phyloP scores from a whole-genome alignment of 1,140 invertebrate genomes.

The Cylas formicarius region DNA sequence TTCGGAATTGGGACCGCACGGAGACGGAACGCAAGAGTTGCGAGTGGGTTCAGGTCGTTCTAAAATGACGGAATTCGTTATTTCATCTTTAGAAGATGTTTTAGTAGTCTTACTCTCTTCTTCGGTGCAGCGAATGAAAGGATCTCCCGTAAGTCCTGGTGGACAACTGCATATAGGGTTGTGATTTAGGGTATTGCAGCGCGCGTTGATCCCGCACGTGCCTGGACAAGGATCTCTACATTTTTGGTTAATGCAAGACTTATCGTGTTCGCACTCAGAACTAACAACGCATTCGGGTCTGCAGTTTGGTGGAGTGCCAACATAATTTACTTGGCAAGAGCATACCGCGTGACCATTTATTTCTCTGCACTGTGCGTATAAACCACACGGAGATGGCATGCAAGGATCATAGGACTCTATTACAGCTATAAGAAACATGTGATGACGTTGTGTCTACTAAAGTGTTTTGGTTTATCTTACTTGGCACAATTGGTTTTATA shows the following conservation, averaged over 20 bases:
- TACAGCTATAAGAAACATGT: constrained; percentile 36
- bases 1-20: constrained; percentile 74
- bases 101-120: constrained; percentile 47
- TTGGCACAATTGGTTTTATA: constrained; percentile 37
- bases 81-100: constrained; percentile 22
- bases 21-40: constrained; percentile 66
- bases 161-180: constrained; percentile 70
- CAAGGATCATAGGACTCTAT: constrained; percentile 52
- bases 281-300: constrained; percentile 69
- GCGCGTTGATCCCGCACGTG: constrained; percentile 65
- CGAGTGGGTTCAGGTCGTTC: constrained; percentile 42
- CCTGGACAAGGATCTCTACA: constrained; percentile 70
- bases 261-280: constrained; percentile 62
- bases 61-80: constrained; percentile 41
- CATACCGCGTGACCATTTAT: constrained; percentile 61
- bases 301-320: constrained; percentile 63
- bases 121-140: constrained; percentile 59
- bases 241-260: constrained; percentile 64
- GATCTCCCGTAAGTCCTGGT: constrained; percentile 61
- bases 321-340: constrained; percentile 59
- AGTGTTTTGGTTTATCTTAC: too few relatives aligned
- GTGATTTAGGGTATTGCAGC: constrained; percentile 67
- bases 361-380: constrained; percentile 62
- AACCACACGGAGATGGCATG: constrained; percentile 59
- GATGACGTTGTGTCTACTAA: too few relatives aligned